Percentiles rank a stretch among this genome's conserved stretches.
These are phyloP conservation scores for Garrulus glandarius DNA, from an alignment of 2,797 vertebrate species.

Conservation along the genomic window DNA sequence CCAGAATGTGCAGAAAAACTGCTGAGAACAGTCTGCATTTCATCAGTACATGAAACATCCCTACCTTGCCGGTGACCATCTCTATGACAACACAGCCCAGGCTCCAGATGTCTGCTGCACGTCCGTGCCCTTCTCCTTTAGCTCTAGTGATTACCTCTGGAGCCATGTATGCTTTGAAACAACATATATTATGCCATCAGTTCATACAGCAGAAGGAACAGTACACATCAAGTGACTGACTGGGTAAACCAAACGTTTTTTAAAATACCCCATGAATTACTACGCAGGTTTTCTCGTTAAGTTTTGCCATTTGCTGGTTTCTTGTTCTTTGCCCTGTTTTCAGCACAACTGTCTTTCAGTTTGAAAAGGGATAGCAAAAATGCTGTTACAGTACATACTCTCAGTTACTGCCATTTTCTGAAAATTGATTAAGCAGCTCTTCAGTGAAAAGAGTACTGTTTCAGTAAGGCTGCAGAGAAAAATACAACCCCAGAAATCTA, in stretches of 20 bases:
- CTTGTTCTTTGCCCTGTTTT: neutral
- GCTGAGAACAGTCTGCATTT: neutral
- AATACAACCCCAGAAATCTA: neutral
- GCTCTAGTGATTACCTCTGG: slow-evolving; percentile 98
- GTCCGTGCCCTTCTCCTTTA: slow-evolving; percentile 96
- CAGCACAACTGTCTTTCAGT: neutral
- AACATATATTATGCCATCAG: neutral
- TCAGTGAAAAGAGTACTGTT: neutral
- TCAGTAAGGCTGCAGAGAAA: neutral
- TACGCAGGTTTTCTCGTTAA: neutral
- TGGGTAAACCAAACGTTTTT: neutral
- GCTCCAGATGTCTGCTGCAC: slow-evolving; percentile 98
- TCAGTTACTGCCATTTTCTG: neutral
- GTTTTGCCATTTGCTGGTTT: neutral
- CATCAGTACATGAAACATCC: neutral
- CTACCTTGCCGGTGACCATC: slow-evolving; percentile 98
- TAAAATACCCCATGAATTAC: neutral
- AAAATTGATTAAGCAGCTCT: neutral
- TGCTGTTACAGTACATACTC: neutral
- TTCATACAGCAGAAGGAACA: neutral
- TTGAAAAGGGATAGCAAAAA: neutral
- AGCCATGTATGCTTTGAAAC: slow-evolving; percentile 92
- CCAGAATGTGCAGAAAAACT: neutral
- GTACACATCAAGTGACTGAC: neutral
- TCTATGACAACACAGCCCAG: slow-evolving; percentile 97